Conservation (phyloP, 2,113 vertebrate genomes). For the Bubo blakistoni region DNA sequence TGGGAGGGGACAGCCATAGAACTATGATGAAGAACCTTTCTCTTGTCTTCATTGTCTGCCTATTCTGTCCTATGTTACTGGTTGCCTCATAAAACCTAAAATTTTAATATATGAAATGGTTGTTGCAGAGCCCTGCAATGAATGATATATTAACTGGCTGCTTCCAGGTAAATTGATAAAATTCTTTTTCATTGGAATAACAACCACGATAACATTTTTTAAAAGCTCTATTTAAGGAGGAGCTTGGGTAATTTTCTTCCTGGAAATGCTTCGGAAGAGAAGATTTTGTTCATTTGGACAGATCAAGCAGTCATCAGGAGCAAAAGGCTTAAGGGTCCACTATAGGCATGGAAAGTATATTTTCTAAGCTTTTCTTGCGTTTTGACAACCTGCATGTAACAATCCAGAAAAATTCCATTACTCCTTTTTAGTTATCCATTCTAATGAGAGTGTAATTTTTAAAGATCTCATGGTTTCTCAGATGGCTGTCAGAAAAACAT, state of each 20-base stretch:
- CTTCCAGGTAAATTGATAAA: background rate
- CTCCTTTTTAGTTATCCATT: background rate
- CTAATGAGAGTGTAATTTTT: background rate
- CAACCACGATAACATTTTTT: background rate
- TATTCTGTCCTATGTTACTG: background rate
- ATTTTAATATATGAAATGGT: background rate
- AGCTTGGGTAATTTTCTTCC: background rate
- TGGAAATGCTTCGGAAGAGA: background rate
- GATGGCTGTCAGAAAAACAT: background rate
- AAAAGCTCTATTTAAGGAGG: background rate
- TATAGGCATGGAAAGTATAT: background rate
- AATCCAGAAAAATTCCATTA: background rate
- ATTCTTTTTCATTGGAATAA: background rate
- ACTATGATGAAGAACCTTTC: background rate
- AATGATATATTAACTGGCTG: background rate
- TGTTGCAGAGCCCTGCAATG: background rate
- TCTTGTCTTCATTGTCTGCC: background rate
- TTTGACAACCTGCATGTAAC: background rate
- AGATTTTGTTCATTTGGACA: background rate
- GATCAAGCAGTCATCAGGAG: background rate
- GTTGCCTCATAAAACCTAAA: background rate
- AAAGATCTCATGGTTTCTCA: background rate
- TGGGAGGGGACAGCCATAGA: accelerated
- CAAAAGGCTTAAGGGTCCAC: background rate
- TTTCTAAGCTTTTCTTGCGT: background rate